phyloP scores from a whole-genome alignment of 2,113 vertebrate species.

The Arizona elegans region DNA sequence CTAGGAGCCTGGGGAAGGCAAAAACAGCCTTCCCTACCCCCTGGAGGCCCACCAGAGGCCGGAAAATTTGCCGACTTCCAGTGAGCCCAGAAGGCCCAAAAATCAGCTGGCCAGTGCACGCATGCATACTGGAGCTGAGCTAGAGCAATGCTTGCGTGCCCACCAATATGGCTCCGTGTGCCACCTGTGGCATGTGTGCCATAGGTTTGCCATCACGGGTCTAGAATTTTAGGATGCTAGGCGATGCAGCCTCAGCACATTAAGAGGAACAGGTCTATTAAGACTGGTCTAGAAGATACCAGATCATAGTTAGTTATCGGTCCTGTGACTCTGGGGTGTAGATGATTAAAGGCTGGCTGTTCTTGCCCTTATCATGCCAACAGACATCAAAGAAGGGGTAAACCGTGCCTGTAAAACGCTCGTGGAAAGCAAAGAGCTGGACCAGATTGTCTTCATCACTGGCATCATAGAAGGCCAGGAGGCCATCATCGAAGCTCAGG shows the following conservation, averaged over 20 bases:
- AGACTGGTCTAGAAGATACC: not conserved
- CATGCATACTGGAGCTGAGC: too few relatives aligned
- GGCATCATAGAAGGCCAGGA: conserved; percentile 77
- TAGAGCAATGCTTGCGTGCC: too few relatives aligned
- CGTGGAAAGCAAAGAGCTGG: conserved; percentile 77
- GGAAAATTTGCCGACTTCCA: too few relatives aligned
- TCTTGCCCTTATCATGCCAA: conserved; percentile 73
- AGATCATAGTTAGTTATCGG: not conserved
- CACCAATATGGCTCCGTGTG: too few relatives aligned
- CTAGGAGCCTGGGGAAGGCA: too few relatives aligned
- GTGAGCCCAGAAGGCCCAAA: too few relatives aligned
- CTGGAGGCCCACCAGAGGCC: too few relatives aligned
- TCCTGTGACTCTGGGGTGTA: conserved; percentile 19
- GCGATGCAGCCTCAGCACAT: not conserved
- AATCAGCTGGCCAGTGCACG: too few relatives aligned
- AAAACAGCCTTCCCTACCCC: too few relatives aligned
- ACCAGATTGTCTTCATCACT: conserved; percentile 75
- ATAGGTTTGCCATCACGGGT: too few relatives aligned
- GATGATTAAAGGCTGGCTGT: conserved; percentile 60
- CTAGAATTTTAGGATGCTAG: not conserved
- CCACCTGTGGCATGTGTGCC: too few relatives aligned
- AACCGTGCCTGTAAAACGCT: conserved; percentile 58
- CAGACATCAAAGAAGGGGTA: conserved; percentile 70
- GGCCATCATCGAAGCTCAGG: conserved; percentile 78
- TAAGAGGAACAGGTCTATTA: not conserved